Percentiles rank a stretch among this genome's conserved stretches.
These are phyloP conservation scores for Lagenorhynchus albirostris DNA, from an alignment of 2,113 vertebrate genomes.

Conservation along the genomic window DNA sequence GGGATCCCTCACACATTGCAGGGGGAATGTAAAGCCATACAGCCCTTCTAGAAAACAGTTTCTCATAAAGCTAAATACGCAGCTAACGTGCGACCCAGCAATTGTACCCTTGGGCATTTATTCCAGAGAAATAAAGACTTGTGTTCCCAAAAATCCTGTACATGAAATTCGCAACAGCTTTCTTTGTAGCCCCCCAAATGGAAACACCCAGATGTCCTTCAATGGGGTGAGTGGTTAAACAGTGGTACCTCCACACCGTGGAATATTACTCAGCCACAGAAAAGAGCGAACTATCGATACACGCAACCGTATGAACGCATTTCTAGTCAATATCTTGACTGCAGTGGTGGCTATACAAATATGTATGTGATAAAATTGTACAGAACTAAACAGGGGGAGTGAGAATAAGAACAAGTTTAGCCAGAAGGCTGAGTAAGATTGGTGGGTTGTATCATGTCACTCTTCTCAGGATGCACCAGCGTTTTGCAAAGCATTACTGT, in stretches of 20 bases:
- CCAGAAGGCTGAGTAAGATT: neutral
- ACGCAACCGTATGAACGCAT: rapidly evolving
- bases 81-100: neutral
- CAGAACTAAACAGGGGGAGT: neutral
- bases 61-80: neutral
- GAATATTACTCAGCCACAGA: neutral
- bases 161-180: neutral
- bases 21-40: neutral
- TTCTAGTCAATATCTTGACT: neutral
- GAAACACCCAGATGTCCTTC: neutral
- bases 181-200: no score
- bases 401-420: neutral
- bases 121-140: neutral
- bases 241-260: rapidly evolving
- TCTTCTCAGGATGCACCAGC: no score
- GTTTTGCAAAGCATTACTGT: neutral
- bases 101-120: neutral
- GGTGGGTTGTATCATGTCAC: neutral
- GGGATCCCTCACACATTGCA: rapidly evolving
- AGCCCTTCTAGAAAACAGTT: neutral
- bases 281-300: neutral
- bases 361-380: neutral
- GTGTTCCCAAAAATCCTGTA: neutral
- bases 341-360: no score
- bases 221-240: rapidly evolving